Base-by-base conservation (phyloP, 2,113 vertebrate genomes). In the Xenotilapia longispinis region DNA sequence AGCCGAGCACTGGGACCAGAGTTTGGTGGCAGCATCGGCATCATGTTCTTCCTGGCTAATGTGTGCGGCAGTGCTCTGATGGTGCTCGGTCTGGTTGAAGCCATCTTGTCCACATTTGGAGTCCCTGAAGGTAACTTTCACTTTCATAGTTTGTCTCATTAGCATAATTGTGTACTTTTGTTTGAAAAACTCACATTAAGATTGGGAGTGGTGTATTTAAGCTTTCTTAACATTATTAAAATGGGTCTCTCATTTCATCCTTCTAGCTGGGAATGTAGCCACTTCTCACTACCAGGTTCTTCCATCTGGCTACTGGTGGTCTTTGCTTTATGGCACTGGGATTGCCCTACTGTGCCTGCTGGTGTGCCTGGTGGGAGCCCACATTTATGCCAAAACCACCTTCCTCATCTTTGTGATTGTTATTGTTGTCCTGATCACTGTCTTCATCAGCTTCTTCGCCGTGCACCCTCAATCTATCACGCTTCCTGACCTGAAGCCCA, bases 21-120 rank as follows among this genome's bases (percentile, higher is more conserved):
- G 93, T 98, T 99, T 0, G 98, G 98, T 0, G 98, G 98, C 84
- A 98, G 98, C 78, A 98, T 99, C 0, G 98, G 98, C 4, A 97
- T 99, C 92, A 98, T 99, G 97, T 99, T 98, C 95, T 98, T 98
- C 91, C 91, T 98, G 70, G 98, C 97, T 75, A 99, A 99, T 0
- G 97, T 98, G 80, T 98, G 97, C 2, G 97, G 97, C 89, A 96
- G 98, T 31, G 97, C 98, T 63, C 97, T 99, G 15, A 98, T 91
- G 0, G 95, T 98, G 80, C 94, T 99, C 83, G 98, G 98, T 5
- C 93, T 99, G 92, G 98, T 98, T 36, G 98, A 99, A 88, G 97
- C 98, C 0, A 86, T 98, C 4, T 83, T 98, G 23, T 96, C 96
- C 82, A 97, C 96, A 65, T 98, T 98, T 26, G 97, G 97, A 4